Base-by-base conservation (phyloP, 2,888 invertebrate species). In the Drosophila falleni region DNA sequence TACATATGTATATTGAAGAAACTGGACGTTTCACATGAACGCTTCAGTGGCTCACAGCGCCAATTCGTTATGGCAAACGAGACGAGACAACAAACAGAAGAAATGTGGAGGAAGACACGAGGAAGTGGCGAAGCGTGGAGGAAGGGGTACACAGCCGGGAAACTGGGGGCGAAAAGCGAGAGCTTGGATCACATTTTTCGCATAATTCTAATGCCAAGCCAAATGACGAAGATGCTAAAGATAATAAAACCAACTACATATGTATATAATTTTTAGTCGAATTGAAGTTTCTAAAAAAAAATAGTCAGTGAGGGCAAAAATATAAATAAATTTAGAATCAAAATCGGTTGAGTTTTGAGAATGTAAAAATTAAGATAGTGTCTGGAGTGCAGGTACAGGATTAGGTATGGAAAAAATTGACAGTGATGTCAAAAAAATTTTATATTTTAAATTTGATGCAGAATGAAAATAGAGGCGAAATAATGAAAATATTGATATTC, bases 1-100 rank as follows among this genome's bases (percentile, higher is more conserved):
- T 62, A 46, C 35, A 62, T 50, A 15, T 26, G 37, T 66, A 55
- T 64, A 58, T 54, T 75, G 80, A 74, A 87, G 83, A 78, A 90
- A 90, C 90, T 90, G 90, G 90, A 90, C 90, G 90, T 89, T 90
- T 86, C 76, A 87, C 90, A 89, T 90, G 90, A 90, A 90, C 89
- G 90, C 90, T 89, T 82, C 90, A 74, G 78, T 90, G 90, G 83
- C 84, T 90, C 83, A 67, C 65, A 74, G 71, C 58, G 71, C 70
- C 74, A 81, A 74, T 71, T 60, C 68, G 65, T 70, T 67, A 68
- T 74, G 70, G 74, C 19, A 74, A 77, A 73, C 77, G 73, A 77
- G 66, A 77, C 63, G 69, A 56, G 64, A 61, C 65, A 49, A 19
- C n/a, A 15, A 9, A n/a, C n/a, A n/a, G 15, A 9, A 6, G 37